A percentile compares a stretch with the other conserved stretches of the same genome.
These are phyloP conservation scores for Momotus momota DNA, from an alignment of 2,797 vertebrate genomes.

Conservation along the genomic window DNA sequence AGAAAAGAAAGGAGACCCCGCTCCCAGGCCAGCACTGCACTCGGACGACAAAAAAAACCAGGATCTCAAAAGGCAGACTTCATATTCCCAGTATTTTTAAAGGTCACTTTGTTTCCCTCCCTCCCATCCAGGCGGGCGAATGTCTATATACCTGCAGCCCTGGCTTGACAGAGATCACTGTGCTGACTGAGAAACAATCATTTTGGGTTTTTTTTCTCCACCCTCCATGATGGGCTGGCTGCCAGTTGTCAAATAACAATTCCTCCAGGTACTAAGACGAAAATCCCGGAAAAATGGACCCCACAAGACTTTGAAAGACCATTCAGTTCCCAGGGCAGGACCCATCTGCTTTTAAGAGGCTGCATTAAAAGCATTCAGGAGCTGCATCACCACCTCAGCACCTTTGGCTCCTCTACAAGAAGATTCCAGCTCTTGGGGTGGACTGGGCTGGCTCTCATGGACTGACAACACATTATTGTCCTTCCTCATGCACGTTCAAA, in stretches of 20 bases:
- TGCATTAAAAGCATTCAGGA: background rate
- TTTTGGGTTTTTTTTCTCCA: background rate
- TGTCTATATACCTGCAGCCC: background rate
- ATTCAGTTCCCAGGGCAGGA: background rate
- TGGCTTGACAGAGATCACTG: background rate
- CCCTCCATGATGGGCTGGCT: background rate
- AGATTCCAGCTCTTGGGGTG: accelerated
- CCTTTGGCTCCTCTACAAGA: background rate
- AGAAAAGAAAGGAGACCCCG: background rate
- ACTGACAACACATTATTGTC: background rate
- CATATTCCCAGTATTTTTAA: background rate
- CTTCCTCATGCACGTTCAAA: background rate
- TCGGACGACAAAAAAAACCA: background rate
- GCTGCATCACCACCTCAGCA: background rate
- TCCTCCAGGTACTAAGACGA: background rate
- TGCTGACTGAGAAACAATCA: accelerated
- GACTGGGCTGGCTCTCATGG: background rate
- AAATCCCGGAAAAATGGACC: background rate
- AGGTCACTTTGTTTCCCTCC: background rate
- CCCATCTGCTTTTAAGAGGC: background rate
- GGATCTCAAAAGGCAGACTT: background rate
- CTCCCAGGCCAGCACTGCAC: background rate
- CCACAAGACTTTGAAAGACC: background rate
- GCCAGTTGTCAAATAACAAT: background rate
- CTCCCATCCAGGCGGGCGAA: background rate